Conservation (phyloP, 2,888 invertebrate genomes). For the Lissocephala sabroskyi region DNA sequence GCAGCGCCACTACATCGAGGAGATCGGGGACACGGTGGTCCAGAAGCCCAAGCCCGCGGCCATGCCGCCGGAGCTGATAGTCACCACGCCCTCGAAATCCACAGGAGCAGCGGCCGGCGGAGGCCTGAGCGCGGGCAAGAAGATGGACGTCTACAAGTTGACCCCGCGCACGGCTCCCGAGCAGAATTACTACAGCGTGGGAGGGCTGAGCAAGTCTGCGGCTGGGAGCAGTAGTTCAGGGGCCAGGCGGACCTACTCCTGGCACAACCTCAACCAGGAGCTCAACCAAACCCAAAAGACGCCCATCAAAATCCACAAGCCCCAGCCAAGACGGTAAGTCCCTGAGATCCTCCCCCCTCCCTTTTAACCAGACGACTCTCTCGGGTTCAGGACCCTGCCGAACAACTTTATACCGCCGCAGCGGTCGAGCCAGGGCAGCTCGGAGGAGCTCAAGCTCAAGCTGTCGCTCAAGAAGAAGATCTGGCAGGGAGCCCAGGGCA, state of each 20-base stretch:
- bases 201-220: background rate
- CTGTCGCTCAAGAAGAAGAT: constrained; percentile 81
- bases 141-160: constrained; percentile 41
- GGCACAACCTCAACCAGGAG: constrained; percentile 68
- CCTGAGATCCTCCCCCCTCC: background rate
- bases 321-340: constrained; percentile 34
- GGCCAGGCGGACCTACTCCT: constrained; percentile 66
- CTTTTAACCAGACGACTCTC: background rate
- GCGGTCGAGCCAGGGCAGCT: constrained; percentile 19
- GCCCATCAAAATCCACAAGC: constrained; percentile 27
- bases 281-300: too few relatives aligned
- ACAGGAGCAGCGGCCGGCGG: constrained; percentile 6
- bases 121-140: constrained; percentile 20
- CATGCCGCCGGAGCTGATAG: constrained; percentile 74
- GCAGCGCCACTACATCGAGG: constrained; percentile 66
- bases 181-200: constrained; percentile 11
- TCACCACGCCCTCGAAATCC: constrained; percentile 70
- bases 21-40: constrained; percentile 54
- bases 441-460: constrained; percentile 76
- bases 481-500: constrained; percentile 78
- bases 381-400: constrained; percentile 25
- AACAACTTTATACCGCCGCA: constrained; percentile 34
- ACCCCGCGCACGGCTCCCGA: constrained; percentile 46
- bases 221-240: too few relatives aligned
- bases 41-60: constrained; percentile 37